Evolutionary conservation across 2,888 invertebrate genomes (phyloP), one percentile per base, ranked within the genome.

Genomic region (Ypsolopha sequella): DNA sequence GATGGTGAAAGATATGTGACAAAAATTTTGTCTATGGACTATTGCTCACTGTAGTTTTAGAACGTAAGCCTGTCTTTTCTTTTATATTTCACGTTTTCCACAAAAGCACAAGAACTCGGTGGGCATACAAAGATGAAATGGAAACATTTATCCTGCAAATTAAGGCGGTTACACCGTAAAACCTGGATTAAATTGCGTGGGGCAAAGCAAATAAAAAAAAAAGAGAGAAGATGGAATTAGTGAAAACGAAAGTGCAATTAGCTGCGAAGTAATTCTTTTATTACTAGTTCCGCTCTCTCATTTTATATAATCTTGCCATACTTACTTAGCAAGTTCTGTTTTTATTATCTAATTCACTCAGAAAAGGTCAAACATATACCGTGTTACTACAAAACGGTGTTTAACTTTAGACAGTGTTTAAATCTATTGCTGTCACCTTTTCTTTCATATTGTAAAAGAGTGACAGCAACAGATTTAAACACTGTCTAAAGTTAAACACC

Each of bases 101-200:
- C 24, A 4, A 4, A 24, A 24, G 4, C 24, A 2, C 24, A 24
- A 24, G 4, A 24, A 24, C 2, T n/a, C 2, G 24, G 24, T 39
- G 36, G 33, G 36, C 44, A 45, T 44, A 51, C 46, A 51, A 51
- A 38, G 38, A 51, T 11, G 9, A 24, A 36, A 53, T 50, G 52
- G 50, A 48, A 39, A 48, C 62, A 60, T 66, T 67, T 65, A 63
- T 65, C 61, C 60, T 55, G 63, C 63, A 48, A 64, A 66, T 68
- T 66, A 66, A 53, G 56, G 61, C 51, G 53, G 49, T 48, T 46
- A 41, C 60, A 58, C 59, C 63, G 63, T 64, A 64, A 67, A 63
- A 63, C 64, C 59, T 57, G 68, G 65, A 69, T 70, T 69, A 68
- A 68, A 70, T 67, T 66, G 62, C 65, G 57, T 54, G 61, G 60